A percentile compares a stretch with the other conserved stretches of the same genome.
phyloP scores from a whole-genome alignment of 2,113 vertebrate species.

The Heterocephalus glaber region DNA sequence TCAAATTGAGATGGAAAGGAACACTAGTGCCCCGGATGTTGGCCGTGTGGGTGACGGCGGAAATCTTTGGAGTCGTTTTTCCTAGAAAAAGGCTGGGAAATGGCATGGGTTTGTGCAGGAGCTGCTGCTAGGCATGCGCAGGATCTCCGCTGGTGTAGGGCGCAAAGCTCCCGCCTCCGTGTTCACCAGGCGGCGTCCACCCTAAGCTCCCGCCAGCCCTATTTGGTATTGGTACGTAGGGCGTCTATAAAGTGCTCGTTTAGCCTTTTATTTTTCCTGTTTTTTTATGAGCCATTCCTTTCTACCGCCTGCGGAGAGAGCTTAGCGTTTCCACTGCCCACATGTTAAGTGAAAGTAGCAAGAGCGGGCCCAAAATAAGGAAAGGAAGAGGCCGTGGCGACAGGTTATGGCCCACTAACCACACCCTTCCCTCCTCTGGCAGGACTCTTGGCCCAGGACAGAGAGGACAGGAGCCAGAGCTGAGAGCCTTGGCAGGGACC shows the following conservation, averaged over 20 bases:
- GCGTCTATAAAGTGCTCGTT: not conserved
- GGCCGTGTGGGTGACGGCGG: not conserved
- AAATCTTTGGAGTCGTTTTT: conserved; percentile 40
- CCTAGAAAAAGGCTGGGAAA: not conserved
- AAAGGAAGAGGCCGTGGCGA: not conserved
- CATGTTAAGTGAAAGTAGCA: conserved; percentile 42
- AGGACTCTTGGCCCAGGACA: conserved; percentile 56
- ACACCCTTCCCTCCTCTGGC: conserved; percentile 54
- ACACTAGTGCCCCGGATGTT: not conserved
- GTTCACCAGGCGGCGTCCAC: not conserved
- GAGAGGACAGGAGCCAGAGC: conserved; percentile 60
- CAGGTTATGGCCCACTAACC: not conserved
- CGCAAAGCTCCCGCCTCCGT: not conserved
- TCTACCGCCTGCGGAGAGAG: conserved; percentile 5
- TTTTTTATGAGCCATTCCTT: not conserved
- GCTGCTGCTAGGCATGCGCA: accelerated
- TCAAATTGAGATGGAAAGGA: conserved; percentile 11
- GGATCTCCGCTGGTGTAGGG: not conserved
- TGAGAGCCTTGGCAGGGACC: conserved; percentile 56
- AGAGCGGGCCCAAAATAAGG: not conserved
- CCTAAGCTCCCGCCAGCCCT: not conserved
- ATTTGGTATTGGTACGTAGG: not conserved
- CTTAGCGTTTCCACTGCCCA: conserved; percentile 35
- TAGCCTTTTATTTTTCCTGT: not conserved
- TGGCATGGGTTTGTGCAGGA: not conserved